Base-by-base conservation (phyloP, 2,113 vertebrate genomes). In the Rhabdornis inornatus region DNA sequence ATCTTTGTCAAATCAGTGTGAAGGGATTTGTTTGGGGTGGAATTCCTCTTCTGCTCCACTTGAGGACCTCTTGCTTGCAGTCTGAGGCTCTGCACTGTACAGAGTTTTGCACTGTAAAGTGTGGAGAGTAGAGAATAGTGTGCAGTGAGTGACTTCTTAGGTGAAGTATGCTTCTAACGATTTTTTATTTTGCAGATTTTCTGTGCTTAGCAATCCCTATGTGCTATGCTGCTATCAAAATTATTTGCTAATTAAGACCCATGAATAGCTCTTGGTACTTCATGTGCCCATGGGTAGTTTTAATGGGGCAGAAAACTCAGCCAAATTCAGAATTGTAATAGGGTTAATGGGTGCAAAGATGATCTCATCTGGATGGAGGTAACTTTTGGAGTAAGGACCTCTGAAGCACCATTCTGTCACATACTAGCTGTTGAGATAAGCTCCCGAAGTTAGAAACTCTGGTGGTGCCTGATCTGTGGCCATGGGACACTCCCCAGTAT, bases 11-110 rank as follows among this genome's bases (percentile, higher is more conserved):
- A 69, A 66, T 9, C 25, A 14, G 8, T 52, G 28, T 33, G 22
- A 76, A 39, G 27, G 27, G 87, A 40, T 83, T 89, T 83, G 9
- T 71, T 90, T 66, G 49, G 31, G n/a, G 11, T 87, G 92, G 72
- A 92, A 91, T 92, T 91, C 45, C 60, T 87, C 68, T 96, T 71
- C 59, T 92, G 83, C 16, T 90, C 35, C 17, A 55, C 68, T 88
- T 86, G 56, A 86, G 52, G 33, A 89, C 28, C 63, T 92, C 68
- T 92, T 83, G 33, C 30, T 44, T 77, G 35, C 3, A 2, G 1
- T 39, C 30, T 56, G 19, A 22, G 24, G 15, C 40, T 83, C 47
- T 86, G 40, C 21, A 77, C 47, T 42, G 40, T 42, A 42, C 40
- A 42, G 40, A 69, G 37, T n/a, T 65, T 68, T 49, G 8, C 42